A percentile compares a stretch with the other conserved stretches of the same genome.
phyloP scores from a whole-genome alignment of 2,888 invertebrate species.

The Dysmachus trigonus region DNA sequence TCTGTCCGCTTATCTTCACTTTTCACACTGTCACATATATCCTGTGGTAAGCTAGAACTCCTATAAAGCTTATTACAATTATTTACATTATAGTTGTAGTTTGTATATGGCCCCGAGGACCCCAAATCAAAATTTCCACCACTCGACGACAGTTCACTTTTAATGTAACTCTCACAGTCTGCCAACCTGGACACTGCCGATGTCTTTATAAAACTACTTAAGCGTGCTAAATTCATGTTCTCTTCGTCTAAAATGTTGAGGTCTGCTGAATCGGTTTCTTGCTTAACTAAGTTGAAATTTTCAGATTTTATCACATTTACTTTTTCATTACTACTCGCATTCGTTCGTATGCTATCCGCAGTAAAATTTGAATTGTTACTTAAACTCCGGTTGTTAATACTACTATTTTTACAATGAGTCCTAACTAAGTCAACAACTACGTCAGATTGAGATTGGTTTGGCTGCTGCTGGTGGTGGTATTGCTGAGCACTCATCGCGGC shows the following conservation, averaged over 20 bases:
- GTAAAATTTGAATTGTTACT: conserved; percentile 31
- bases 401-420: conserved; percentile 48
- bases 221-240: conserved; percentile 62
- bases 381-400: conserved; percentile 39
- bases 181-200: background rate
- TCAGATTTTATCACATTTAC: conserved; percentile 64
- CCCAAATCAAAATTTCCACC: background rate
- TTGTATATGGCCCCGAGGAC: background rate
- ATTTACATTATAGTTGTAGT: conserved; percentile 34
- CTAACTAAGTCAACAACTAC: conserved; percentile 49
- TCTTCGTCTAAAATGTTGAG: conserved; percentile 60
- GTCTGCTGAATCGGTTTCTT: conserved; percentile 55
- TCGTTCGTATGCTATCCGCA: conserved; percentile 16
- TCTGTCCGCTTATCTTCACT: conserved; percentile 38
- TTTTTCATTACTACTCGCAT: conserved; percentile 58
- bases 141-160: conserved; percentile 22
- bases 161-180: conserved; percentile 14
- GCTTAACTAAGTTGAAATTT: conserved; percentile 56
- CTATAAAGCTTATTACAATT: conserved; percentile 33
- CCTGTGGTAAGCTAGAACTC: conserved; percentile 36
- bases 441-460: conserved; percentile 24
- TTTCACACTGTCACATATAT: conserved; percentile 17
- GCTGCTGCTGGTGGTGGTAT: conserved; percentile 13
- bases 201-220: conserved; percentile 59
- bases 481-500: background rate